phyloP scores from a whole-genome alignment of 2,113 vertebrate genomes.

The Nicator chloris region DNA sequence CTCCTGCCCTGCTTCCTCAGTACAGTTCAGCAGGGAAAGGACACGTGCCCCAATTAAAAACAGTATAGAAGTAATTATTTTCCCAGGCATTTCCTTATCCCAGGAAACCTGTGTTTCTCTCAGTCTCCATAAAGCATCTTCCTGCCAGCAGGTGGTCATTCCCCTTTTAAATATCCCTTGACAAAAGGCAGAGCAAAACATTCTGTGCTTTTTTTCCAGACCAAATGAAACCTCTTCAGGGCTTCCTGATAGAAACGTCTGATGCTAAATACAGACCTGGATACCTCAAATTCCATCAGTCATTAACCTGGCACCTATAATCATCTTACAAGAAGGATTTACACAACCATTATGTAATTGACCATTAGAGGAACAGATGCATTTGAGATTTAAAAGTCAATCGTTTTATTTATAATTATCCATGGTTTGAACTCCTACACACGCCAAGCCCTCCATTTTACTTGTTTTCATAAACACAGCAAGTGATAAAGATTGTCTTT shows the following conservation, averaged over 20 bases:
- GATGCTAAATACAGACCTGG: conserved; percentile 35
- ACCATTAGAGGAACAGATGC: conserved; percentile 55
- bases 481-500: background rate
- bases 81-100: background rate
- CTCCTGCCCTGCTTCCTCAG: background rate
- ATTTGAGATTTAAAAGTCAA: conserved; percentile 44
- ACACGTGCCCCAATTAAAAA: background rate
- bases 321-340: conserved; percentile 62
- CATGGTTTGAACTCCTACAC: background rate
- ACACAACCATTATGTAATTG: conserved; percentile 64
- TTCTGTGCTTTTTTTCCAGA: background rate
- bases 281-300: conserved; percentile 19
- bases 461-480: background rate
- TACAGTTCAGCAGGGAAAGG: background rate
- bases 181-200: background rate
- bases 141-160: background rate
- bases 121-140: background rate
- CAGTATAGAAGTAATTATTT: background rate
- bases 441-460: background rate
- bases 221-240: background rate
- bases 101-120: background rate
- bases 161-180: background rate
- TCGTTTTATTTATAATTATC: conserved; percentile 27
- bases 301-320: conserved; percentile 69
- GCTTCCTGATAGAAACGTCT: background rate